phyloP scores from a whole-genome alignment of 2,888 invertebrate genomes.

The Andricus quercusramuli region DNA sequence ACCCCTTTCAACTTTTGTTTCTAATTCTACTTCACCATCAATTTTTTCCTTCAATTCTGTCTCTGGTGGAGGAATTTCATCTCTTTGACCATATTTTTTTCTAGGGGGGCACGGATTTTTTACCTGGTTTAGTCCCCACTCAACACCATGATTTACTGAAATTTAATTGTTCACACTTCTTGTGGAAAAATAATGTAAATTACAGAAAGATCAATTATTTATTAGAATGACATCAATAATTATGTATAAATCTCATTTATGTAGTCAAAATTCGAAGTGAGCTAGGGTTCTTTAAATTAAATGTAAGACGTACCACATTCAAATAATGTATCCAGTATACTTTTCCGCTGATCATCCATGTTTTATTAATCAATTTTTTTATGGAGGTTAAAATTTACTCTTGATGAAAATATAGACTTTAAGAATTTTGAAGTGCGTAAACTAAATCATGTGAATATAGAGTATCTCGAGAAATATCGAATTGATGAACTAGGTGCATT shows the following conservation, averaged over 20 bases:
- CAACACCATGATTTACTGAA: conserved; percentile 19
- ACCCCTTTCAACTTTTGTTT: background rate
- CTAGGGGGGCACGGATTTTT: conserved; percentile 9
- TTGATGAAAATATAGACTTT: background rate
- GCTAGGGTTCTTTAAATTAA: background rate
- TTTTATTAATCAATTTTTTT: background rate
- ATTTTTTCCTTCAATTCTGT: background rate
- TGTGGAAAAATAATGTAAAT: background rate
- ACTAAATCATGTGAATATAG: background rate
- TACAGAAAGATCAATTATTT: background rate
- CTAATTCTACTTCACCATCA: background rate
- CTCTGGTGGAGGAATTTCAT: background rate
- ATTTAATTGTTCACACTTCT: background rate
- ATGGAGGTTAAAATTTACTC: background rate
- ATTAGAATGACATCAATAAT: background rate
- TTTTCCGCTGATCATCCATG: conserved; percentile 9
- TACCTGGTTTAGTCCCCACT: conserved; percentile 20
- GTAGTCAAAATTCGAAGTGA: background rate
- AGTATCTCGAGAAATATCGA: background rate
- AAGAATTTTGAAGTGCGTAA: background rate
- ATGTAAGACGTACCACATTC: background rate
- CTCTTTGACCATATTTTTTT: background rate
- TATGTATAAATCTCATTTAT: background rate
- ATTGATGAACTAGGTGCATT: background rate
- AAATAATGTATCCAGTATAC: conserved; percentile 32